phyloP scores from a whole-genome alignment of 2,113 vertebrate genomes.

The Ochotona curzoniae region DNA sequence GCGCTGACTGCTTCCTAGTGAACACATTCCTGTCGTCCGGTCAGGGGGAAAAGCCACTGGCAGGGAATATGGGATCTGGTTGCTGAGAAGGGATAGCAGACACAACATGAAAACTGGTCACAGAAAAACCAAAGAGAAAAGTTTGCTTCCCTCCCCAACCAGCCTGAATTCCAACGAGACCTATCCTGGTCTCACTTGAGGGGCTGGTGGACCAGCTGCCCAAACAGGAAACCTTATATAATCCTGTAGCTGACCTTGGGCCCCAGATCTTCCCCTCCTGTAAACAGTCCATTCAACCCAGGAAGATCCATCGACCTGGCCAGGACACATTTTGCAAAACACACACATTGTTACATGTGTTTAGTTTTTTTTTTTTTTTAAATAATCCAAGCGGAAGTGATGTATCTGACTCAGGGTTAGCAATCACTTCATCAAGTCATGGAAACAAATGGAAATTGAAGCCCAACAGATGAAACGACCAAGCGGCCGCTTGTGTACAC shows the following conservation, averaged over 20 bases:
- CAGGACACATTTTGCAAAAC: slow-evolving; percentile 62
- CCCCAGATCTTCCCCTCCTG: slow-evolving; percentile 47
- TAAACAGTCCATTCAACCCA: slow-evolving; percentile 72
- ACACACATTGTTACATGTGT: neutral
- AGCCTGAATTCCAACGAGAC: neutral
- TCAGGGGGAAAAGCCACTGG: neutral
- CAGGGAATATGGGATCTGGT: neutral
- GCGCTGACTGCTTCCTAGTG: neutral
- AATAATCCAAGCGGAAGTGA: slow-evolving; percentile 56
- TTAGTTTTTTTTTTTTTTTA: too few relatives aligned
- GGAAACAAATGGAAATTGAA: slow-evolving; percentile 62
- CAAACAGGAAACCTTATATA: slow-evolving; percentile 76
- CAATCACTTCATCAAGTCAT: slow-evolving; percentile 53
- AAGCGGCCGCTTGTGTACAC: neutral
- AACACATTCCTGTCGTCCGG: neutral
- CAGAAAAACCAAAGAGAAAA: neutral
- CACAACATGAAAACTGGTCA: neutral
- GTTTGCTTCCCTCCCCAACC: neutral
- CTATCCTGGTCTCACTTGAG: neutral
- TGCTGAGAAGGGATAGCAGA: neutral
- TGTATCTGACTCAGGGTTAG: slow-evolving; percentile 55
- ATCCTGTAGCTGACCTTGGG: slow-evolving; percentile 60
- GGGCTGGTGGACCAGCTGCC: slow-evolving; percentile 58
- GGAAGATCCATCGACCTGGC: slow-evolving; percentile 56
- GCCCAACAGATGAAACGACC: slow-evolving; percentile 27